These are phyloP conservation scores for Schizopygopsis malacanthus DNA, from an alignment of 2,797 vertebrate genomes.

Conservation along the genomic window DNA sequence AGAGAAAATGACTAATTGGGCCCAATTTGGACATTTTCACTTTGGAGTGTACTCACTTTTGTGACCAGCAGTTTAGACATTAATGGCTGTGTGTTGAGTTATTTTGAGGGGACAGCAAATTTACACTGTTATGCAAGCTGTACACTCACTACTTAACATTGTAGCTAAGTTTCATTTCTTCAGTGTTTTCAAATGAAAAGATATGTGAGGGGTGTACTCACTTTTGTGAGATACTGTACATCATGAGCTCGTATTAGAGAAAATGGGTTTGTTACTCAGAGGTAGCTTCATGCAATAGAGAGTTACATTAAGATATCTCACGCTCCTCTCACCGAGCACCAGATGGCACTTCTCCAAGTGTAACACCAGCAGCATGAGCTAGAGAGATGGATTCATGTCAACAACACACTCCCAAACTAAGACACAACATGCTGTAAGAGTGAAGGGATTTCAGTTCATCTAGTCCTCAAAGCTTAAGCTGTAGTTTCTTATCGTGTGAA, in stretches of 20 bases:
- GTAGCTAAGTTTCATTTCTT: no score
- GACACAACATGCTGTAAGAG: background rate
- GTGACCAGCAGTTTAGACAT: no score
- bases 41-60: no score
- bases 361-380: constrained; percentile 40
- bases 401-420: constrained; percentile 2
- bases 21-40: no score
- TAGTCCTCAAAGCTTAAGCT: constrained; percentile 1
- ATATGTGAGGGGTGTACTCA: no score
- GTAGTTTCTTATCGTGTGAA: background rate
- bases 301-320: constrained; percentile 59
- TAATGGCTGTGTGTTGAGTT: no score
- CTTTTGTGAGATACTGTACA: background rate
- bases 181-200: no score
- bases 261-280: constrained; percentile 1
- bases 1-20: no score
- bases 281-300: background rate
- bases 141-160: no score
- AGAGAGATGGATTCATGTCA: constrained; percentile 26
- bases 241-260: background rate
- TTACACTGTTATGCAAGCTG: no score
- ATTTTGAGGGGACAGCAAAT: no score
- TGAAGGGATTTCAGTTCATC: background rate
- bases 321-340: constrained; percentile 58
- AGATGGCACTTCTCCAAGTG: constrained; percentile 64